Evolutionary conservation across 1,140 invertebrate species (phyloP).

Genomic region (Melipona quadrifasciata): DNA sequence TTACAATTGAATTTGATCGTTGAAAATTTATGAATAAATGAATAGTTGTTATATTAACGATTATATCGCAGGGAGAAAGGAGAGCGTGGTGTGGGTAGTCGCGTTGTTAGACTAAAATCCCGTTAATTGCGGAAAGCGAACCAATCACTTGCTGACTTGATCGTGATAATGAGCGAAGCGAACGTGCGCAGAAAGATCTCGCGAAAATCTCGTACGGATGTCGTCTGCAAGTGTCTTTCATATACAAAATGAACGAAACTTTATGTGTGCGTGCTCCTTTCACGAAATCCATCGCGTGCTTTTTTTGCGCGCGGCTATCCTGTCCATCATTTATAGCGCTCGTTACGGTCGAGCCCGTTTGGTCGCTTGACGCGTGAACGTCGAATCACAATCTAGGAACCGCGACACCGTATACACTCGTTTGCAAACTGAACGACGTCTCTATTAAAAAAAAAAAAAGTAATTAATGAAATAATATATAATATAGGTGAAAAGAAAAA

Average conservation of each 20-base stretch:
- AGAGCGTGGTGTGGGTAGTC: slow-evolving; percentile 51
- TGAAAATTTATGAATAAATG: slow-evolving; percentile 82
- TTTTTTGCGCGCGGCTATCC: background rate
- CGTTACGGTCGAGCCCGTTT: slow-evolving; percentile 5
- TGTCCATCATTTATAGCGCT: background rate
- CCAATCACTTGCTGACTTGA: slow-evolving; percentile 32
- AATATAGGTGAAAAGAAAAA: slow-evolving; percentile 61
- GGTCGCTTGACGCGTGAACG: slow-evolving; percentile 38
- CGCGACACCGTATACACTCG: slow-evolving; percentile 54
- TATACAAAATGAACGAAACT: background rate
- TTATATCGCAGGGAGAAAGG: slow-evolving; percentile 73
- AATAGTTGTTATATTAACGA: slow-evolving; percentile 80
- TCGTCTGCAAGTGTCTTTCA: background rate
- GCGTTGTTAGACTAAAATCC: slow-evolving; percentile 37
- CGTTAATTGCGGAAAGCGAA: slow-evolving; percentile 13
- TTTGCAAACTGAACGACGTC: slow-evolving; percentile 69
- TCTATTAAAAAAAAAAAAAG: slow-evolving; percentile 67
- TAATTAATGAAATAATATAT: slow-evolving; percentile 74
- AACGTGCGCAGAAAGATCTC: background rate
- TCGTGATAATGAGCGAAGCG: background rate
- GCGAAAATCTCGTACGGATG: background rate
- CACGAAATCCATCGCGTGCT: background rate
- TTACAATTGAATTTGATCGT: slow-evolving; percentile 82
- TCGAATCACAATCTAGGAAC: slow-evolving; percentile 44
- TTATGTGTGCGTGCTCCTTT: background rate